phyloP scores from a whole-genome alignment of 2,888 invertebrate genomes.

The Synergus laeviventris region DNA sequence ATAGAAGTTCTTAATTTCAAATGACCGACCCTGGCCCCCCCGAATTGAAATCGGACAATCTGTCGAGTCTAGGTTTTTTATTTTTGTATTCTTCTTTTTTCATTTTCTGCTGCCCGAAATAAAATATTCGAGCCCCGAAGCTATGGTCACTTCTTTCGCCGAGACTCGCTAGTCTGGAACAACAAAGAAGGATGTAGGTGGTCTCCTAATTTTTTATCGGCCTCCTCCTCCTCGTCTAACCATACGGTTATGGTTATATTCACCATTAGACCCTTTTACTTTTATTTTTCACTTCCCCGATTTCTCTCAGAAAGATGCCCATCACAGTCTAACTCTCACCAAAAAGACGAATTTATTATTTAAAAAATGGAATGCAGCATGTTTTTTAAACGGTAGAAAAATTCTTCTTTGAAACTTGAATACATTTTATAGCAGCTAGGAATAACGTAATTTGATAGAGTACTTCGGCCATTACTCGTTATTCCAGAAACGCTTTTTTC shows the following conservation, averaged over 20 bases:
- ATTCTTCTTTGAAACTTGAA: background rate
- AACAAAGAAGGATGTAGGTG: slow-evolving; percentile 43
- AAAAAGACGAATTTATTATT: background rate
- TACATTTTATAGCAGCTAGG: background rate
- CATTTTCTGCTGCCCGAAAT: slow-evolving; percentile 21
- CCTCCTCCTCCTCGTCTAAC: slow-evolving; percentile 44
- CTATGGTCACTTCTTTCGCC: slow-evolving; percentile 36
- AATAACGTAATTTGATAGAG: slow-evolving; percentile 9
- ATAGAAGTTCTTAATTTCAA: slow-evolving; percentile 28
- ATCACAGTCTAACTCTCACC: background rate
- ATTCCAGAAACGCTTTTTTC: slow-evolving; percentile 52
- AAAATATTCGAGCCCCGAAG: slow-evolving; percentile 40
- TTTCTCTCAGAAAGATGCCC: slow-evolving; percentile 1
- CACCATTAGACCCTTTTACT: background rate
- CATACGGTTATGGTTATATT: slow-evolving; percentile 31
- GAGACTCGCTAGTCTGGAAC: slow-evolving; percentile 28
- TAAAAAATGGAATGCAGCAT: too few relatives aligned
- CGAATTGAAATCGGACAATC: slow-evolving; percentile 34
- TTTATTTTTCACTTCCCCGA: background rate
- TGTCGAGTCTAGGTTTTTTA: slow-evolving; percentile 25
- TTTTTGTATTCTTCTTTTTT: slow-evolving; percentile 10
- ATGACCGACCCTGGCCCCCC: slow-evolving; percentile 36
- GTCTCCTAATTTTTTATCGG: slow-evolving; percentile 43
- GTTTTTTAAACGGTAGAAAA: background rate
- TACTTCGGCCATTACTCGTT: slow-evolving; percentile 16